phyloP scores from a whole-genome alignment of 2,888 invertebrate species.

The Metopia argyrocephala region DNA sequence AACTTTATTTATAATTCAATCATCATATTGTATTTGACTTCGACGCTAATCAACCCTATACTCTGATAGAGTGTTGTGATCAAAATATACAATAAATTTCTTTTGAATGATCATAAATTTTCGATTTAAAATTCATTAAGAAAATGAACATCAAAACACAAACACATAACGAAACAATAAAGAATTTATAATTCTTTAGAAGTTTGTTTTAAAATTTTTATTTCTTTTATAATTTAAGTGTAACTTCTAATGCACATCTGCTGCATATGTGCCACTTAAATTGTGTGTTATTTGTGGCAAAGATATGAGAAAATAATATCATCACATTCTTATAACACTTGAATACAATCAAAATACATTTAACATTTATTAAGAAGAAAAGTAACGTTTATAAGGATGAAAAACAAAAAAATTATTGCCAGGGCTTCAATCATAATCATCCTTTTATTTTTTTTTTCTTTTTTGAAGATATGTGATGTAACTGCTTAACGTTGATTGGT shows the following conservation, averaged over 20 bases:
- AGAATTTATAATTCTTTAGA: too few species aligned
- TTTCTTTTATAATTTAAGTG: constrained; percentile 14
- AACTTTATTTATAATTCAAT: too few species aligned
- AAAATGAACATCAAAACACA: constrained; percentile 51
- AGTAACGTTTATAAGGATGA: too few species aligned
- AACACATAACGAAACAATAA: constrained; percentile 14
- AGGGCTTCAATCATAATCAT: constrained; percentile 14
- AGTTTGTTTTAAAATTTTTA: too few species aligned
- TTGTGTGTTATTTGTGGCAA: constrained; percentile 16
- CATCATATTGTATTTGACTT: too few species aligned
- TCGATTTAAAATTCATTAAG: constrained; percentile 49
- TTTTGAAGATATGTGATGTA: too few species aligned
- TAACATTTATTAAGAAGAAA: constrained; percentile 48
- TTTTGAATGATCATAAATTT: constrained; percentile 45
- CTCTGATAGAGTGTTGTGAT: too few species aligned
- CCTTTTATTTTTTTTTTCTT: too few species aligned
- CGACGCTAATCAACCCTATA: too few species aligned
- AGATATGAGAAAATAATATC: constrained; percentile 44
- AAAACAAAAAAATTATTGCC: background rate
- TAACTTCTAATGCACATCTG: constrained; percentile 54
- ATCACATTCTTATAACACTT: too few species aligned
- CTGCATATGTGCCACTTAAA: constrained; percentile 44
- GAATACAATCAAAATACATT: constrained; percentile 58
- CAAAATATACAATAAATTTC: constrained; percentile 60
- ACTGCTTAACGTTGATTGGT: constrained; percentile 45